phyloP scores from a whole-genome alignment of 1,140 invertebrate genomes.

The Leptinotarsa texana region DNA sequence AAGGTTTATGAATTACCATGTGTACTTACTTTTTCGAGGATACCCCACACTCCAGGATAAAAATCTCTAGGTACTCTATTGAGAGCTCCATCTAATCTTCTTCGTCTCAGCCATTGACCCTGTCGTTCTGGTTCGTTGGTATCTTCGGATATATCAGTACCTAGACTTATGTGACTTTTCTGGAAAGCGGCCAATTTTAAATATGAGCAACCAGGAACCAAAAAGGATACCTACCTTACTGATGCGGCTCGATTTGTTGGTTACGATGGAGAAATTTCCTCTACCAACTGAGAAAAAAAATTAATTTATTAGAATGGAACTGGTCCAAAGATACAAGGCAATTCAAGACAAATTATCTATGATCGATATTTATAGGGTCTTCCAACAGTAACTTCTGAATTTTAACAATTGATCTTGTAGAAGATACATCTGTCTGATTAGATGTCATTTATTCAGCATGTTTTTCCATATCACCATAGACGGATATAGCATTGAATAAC shows the following conservation, averaged over 20 bases:
- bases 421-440: too few relatives aligned
- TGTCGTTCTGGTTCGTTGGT: constrained; percentile 76
- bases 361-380: too few relatives aligned
- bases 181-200: constrained; percentile 43
- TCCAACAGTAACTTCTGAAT: too few relatives aligned
- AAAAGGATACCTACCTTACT: constrained; percentile 66
- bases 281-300: constrained; percentile 67
- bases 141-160: constrained; percentile 51
- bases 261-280: constrained; percentile 84
- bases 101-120: constrained; percentile 94
- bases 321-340: too few relatives aligned
- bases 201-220: background rate
- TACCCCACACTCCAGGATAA: constrained; percentile 91
- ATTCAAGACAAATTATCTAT: too few relatives aligned
- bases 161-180: constrained; percentile 80
- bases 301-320: too few relatives aligned
- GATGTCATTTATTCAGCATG: too few relatives aligned
- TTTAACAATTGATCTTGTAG: too few relatives aligned
- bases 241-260: constrained; percentile 80
- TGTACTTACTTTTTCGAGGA: constrained; percentile 78
- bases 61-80: constrained; percentile 97
- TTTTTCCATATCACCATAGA: too few relatives aligned
- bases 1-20: background rate
- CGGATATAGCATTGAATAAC: too few relatives aligned
- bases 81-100: constrained; percentile 93